Evolutionary conservation across 2,797 vertebrate species (phyloP), one percentile per base, ranked within the genome.

Genomic region (Calcarius lapponicus): DNA sequence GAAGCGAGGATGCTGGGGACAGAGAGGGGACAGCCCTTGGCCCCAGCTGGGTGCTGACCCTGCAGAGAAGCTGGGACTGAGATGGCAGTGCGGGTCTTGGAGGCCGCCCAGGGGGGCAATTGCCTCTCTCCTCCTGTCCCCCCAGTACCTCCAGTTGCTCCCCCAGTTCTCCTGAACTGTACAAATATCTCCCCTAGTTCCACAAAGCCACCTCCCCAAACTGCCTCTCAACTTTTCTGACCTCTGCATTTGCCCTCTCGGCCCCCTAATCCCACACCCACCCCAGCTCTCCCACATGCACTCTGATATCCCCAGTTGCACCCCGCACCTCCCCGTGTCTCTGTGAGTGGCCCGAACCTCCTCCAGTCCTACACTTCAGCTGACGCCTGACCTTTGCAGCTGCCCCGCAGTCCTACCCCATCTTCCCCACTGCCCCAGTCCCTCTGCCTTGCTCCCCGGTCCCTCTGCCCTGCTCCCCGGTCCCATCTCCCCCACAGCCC

Each of bases 1-100:
- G 34, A 43, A 28, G 47, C 0, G 0, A n/a, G 26, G 15, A 14
- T 1, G 0, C 9, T 66, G 53, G 38, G 28, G 25, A 62, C 7
- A 25, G 18, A 19, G 36, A 36, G 7, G 16, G 17, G 50, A 11
- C 48, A 53, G 31, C 14, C 29, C 48, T 32, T 47, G 45, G 47
- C 16, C 14, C 8, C 18, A 40, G 2, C 7, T 50, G 61, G 22
- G 38, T 45, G 42, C 74, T 74, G 34, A 26, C 13, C 18, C 26
- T 4, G 0, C 6, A 5, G 22, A 66, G 32, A 26, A 60, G 24
- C 29, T 2, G 3, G 31, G 28, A 70, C 38, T 2, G 13, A 43
- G 34, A 57, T 3, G 31, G 34, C 18, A n/a, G 1, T 45, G 53
- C 3, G 17, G 19, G 19, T 79, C 13, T n/a, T 4, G 13, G 38